phyloP scores from a whole-genome alignment of 2,113 vertebrate genomes.

The Ictalurus punctatus region DNA sequence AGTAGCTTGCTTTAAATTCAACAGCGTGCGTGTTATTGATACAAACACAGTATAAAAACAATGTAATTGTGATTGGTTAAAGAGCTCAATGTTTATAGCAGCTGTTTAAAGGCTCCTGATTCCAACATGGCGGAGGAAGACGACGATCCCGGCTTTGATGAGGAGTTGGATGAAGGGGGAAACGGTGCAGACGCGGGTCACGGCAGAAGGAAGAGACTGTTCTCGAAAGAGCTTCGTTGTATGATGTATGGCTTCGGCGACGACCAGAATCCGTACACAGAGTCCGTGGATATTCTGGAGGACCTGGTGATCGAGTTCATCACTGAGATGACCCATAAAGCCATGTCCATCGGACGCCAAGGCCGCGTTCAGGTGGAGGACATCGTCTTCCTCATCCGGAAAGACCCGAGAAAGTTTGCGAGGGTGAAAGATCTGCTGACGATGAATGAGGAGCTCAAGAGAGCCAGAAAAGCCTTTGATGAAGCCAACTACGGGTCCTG shows the following conservation, averaged over 20 bases:
- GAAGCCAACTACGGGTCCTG: conserved; percentile 97
- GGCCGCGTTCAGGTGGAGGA: conserved; percentile 98
- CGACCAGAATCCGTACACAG: conserved; percentile 98
- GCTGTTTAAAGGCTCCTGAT: background rate
- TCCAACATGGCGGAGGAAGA: conserved; percentile 74
- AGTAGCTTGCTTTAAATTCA: background rate
- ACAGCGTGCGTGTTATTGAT: background rate
- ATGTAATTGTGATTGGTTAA: background rate
- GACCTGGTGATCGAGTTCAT: conserved; percentile 98
- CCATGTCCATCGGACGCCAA: conserved; percentile 96
- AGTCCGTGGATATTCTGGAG: conserved; percentile 96
- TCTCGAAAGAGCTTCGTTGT: conserved; percentile 95
- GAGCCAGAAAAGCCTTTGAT: conserved; percentile 94
- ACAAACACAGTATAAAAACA: too few relatives aligned
- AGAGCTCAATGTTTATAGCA: background rate
- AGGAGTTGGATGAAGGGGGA: conserved; percentile 85
- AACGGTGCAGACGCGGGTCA: conserved; percentile 83
- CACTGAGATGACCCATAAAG: conserved; percentile 99
- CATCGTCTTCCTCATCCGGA: conserved; percentile 95
- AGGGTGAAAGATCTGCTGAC: conserved; percentile 96
- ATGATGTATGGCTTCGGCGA: conserved; percentile 99
- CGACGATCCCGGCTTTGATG: conserved; percentile 81
- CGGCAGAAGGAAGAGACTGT: conserved; percentile 88
- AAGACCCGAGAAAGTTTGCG: conserved; percentile 96
- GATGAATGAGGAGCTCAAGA: conserved; percentile 98